Conservation (phyloP, 2,113 vertebrate genomes). For the Lepidothrix coronata region DNA sequence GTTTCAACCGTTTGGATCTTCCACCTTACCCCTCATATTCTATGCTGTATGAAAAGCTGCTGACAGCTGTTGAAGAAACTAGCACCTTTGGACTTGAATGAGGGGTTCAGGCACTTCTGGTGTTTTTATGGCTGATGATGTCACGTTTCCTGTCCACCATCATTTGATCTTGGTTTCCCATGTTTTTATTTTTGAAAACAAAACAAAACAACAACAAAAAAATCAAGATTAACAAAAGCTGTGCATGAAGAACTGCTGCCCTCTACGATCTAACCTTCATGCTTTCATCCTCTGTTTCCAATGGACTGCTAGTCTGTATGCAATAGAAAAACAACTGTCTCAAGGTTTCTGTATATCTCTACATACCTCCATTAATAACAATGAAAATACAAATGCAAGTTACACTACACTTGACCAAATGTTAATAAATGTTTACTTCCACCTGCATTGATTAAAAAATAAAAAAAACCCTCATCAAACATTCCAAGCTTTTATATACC, state of each 20-base stretch:
- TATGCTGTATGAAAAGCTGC: conserved; percentile 93
- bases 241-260: conserved; percentile 82
- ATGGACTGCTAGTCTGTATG: conserved; percentile 82
- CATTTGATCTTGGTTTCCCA: conserved; percentile 74
- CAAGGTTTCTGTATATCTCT: conserved; percentile 79
- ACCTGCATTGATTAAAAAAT: conserved; percentile 70
- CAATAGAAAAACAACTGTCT: conserved; percentile 80
- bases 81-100: conserved; percentile 98
- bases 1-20: conserved; percentile 97
- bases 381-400: conserved; percentile 77
- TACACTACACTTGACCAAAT: conserved; percentile 78
- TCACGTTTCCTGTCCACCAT: conserved; percentile 63
- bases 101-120: conserved; percentile 62
- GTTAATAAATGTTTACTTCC: conserved; percentile 80
- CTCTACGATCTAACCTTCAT: conserved; percentile 76
- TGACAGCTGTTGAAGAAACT: conserved; percentile 97
- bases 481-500: conserved; percentile 74
- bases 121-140: conserved; percentile 67
- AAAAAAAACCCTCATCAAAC: conserved; percentile 60
- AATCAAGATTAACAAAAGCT: conserved; percentile 72
- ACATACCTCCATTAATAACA: conserved; percentile 82
- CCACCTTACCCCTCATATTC: conserved; percentile 95
- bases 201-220: conserved; percentile 48
- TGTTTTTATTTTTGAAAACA: conserved; percentile 75
- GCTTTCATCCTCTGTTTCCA: conserved; percentile 76